These are phyloP conservation scores for Corynorhinus townsendii DNA, from an alignment of 2,113 vertebrate genomes.

Conservation along the genomic window DNA sequence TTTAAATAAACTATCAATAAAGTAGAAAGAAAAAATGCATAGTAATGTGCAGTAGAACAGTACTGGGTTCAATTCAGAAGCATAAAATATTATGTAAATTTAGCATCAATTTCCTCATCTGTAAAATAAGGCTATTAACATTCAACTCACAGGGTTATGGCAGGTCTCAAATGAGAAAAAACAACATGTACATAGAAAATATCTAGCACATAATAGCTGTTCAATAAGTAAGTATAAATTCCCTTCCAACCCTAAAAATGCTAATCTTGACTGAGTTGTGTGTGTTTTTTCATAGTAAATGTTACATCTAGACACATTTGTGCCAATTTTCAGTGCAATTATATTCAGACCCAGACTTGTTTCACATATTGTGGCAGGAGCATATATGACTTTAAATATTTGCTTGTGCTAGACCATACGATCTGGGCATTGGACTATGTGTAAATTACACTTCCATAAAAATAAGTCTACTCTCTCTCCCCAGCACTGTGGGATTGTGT, in stretches of 20 bases:
- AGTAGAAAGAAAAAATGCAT: not conserved
- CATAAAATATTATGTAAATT: not conserved
- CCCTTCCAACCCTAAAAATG: not conserved
- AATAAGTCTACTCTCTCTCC: not conserved
- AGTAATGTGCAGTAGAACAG: not conserved
- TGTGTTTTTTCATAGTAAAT: not conserved
- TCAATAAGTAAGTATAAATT: not conserved
- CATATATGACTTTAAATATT: constrained; percentile 30
- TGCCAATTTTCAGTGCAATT: constrained; percentile 42
- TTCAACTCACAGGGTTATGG: not conserved
- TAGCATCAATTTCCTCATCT: not conserved
- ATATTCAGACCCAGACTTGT: constrained; percentile 6
- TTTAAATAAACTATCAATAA: constrained; percentile 21
- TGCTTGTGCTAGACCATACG: not conserved
- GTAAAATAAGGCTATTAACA: not conserved
- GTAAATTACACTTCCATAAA: constrained; percentile 12
- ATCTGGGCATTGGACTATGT: constrained; percentile 19
- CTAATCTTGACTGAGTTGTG: not conserved
- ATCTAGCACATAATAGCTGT: not conserved
- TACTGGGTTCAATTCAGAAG: not conserved
- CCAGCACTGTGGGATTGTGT: not conserved
- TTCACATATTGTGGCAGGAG: constrained; percentile 10
- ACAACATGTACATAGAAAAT: not conserved
- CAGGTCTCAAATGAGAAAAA: not conserved
- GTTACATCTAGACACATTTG: not conserved